Evolutionary conservation across 2,888 invertebrate species (phyloP).

Genomic region (Heliconius erato): DNA sequence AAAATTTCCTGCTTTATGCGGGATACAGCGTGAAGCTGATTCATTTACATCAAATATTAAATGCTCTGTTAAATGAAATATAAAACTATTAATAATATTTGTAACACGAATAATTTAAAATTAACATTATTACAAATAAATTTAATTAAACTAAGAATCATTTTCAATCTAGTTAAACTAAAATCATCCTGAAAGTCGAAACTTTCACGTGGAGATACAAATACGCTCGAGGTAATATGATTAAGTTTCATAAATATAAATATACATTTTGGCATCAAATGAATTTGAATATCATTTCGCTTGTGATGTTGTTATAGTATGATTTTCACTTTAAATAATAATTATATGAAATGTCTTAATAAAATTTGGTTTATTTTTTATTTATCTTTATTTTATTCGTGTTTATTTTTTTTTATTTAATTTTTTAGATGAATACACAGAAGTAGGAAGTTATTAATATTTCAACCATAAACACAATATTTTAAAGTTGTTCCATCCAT

Average conservation of each 20-base stretch:
- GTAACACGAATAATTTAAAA: neutral
- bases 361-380: too few species aligned
- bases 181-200: conserved; percentile 2
- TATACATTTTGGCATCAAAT: conserved; percentile 27
- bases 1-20: too few species aligned
- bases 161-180: neutral
- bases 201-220: conserved; percentile 7
- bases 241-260: conserved; percentile 29
- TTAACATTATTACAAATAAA: neutral
- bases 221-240: conserved; percentile 29
- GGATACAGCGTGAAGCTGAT: too few species aligned
- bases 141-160: neutral
- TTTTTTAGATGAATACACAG: neutral
- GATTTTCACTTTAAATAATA: neutral
- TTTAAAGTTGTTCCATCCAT: neutral
- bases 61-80: neutral
- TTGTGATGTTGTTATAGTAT: neutral
- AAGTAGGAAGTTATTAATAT: neutral
- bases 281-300: conserved; percentile 17
- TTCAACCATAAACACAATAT: too few species aligned
- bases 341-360: neutral
- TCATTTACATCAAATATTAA: neutral
- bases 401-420: neutral
- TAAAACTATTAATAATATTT: neutral
- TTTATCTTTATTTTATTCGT: neutral